phyloP scores from a whole-genome alignment of 2,113 vertebrate species.

The Cebus imitator region DNA sequence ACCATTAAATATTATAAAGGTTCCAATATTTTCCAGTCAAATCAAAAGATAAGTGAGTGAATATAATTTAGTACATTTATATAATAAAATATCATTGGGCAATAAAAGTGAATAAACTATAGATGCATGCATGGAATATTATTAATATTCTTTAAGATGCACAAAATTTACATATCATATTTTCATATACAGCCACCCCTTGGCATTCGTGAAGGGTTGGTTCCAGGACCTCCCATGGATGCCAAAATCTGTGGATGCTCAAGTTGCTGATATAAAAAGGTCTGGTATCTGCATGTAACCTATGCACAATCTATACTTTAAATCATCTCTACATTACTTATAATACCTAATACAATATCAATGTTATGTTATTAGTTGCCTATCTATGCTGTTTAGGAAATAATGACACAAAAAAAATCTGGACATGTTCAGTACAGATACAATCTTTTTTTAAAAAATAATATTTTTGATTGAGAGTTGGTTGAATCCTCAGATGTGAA shows the following conservation, averaged over 20 bases:
- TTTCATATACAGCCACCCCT: neutral
- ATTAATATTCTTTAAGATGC: neutral
- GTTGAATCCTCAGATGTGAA: too few relatives aligned
- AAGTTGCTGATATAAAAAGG: neutral
- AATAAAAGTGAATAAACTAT: neutral
- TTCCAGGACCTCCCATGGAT: neutral
- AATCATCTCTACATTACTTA: too few relatives aligned
- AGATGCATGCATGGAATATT: neutral
- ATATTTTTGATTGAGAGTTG: too few relatives aligned
- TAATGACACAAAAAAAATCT: too few relatives aligned
- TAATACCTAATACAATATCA: too few relatives aligned
- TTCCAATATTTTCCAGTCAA: neutral
- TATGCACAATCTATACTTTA: neutral
- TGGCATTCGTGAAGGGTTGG: neutral
- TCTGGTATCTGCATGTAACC: neutral
- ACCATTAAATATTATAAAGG: neutral
- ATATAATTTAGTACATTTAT: neutral
- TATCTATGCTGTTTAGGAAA: too few relatives aligned
- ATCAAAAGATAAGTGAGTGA: neutral
- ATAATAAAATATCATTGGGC: neutral
- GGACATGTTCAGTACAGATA: too few relatives aligned
- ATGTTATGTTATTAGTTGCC: too few relatives aligned
- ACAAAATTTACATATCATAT: neutral
- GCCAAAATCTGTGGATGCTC: neutral
- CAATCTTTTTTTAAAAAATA: too few relatives aligned